Evolutionary conservation across 2,888 invertebrate genomes (phyloP), one percentile per base, ranked within the genome.

Genomic region (Octodonta nipae): DNA sequence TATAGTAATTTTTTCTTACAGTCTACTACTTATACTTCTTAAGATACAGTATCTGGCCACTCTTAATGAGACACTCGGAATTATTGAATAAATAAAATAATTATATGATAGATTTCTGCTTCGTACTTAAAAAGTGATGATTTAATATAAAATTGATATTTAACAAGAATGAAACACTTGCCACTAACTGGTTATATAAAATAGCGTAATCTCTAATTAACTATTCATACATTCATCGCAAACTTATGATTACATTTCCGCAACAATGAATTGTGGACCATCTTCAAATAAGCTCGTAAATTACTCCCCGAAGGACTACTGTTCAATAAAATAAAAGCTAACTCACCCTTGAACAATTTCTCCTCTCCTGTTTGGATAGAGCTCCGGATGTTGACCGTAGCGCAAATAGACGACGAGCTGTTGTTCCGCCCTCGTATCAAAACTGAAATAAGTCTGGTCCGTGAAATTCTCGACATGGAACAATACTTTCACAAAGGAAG

Each of bases 391-490:
- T 53, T 87, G 88, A n/a, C 89, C 89, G 56, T 88, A 89, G 41
- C 89, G 71, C 32, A 85, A 69, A 56, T 86, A 88, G 27, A 88
- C 86, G 61, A 88, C 87, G 52, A 82, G 81, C 62, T 87, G 87
- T 55, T 88, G 87, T 60, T 89, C 89, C 26, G 88, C 87, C 44
- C 87, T 76, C 44, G 80, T 78, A 55, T 84, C 83, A 57, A 85
- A 84, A 50, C 82, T 82, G 60, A 84, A 81, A 65, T 84, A 85
- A 2, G 83, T 84, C 65, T 89, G 88, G 60, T 88, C 87, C 28
- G 89, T 88, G 65, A 87, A 89, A 66, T 88, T 88, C 61, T 89
- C 88, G 24, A 85, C 83, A 58, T 87, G 86, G 65, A 89, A 89
- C 43, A 87, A 73, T 40, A 91, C 78, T 61, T 86, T 85, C 35